These are phyloP conservation scores for Aeoliscus strigatus DNA, from an alignment of 2,797 vertebrate species.

Conservation along the genomic window DNA sequence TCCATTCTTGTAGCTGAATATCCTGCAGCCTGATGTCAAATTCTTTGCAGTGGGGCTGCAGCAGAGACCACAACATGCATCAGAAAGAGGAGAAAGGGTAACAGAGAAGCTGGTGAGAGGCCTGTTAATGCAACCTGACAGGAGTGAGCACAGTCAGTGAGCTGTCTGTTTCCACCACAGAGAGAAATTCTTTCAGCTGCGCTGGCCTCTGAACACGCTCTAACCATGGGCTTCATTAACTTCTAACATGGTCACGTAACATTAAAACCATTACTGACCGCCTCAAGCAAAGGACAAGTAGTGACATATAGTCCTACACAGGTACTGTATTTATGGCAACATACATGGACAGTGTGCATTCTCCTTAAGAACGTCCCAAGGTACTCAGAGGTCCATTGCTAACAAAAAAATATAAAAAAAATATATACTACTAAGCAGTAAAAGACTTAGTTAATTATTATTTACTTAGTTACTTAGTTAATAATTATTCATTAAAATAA, in stretches of 20 bases:
- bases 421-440: no score
- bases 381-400: no score
- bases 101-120: slow-evolving; percentile 23
- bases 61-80: slow-evolving; percentile 8
- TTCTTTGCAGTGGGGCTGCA: slow-evolving; percentile 23
- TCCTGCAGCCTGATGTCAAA: slow-evolving; percentile 15
- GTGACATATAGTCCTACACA: slow-evolving; percentile 8
- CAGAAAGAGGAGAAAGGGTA: slow-evolving; percentile 9
- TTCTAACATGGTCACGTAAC: slow-evolving; percentile 29
- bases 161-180: slow-evolving; percentile 66
- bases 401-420: no score
- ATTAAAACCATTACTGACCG: slow-evolving; percentile 17
- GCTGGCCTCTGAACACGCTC: slow-evolving; percentile 30
- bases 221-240: slow-evolving; percentile 20
- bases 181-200: slow-evolving; percentile 57
- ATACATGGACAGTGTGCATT: no score
- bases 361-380: no score
- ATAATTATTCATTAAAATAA: no score
- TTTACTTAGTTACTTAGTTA: no score
- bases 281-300: slow-evolving; percentile 8
- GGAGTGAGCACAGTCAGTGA: slow-evolving; percentile 71
- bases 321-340: slow-evolving; percentile 8
- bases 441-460: neutral
- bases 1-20: slow-evolving; percentile 7
- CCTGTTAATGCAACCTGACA: slow-evolving; percentile 68